Base-by-base conservation (phyloP, 92 coral and sea anemone species). In the Phenganax subtilis region DNA sequence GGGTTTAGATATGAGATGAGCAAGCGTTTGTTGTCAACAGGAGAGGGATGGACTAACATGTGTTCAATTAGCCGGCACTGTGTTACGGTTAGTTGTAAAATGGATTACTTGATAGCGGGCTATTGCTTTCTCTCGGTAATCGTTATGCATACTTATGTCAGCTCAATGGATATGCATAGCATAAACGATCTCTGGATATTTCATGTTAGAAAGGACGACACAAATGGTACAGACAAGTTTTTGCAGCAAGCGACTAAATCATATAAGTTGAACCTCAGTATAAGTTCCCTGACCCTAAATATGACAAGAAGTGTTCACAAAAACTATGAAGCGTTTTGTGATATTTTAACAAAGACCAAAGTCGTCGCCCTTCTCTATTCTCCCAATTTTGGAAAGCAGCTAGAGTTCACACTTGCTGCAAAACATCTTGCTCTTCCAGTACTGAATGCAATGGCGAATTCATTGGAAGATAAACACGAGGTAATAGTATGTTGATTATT, bases 351-450 rank as follows among this genome's bases (percentile, higher is more conserved):
- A 12, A 76, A 76, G 16, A 12, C 16, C 12, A 76, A 76, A 76
- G 81, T 76, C 20, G 70, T 76, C 37, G 69, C 81, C 8, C 17
- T 76, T 57, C 71, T 76, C 60, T 60, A 30, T 7, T 55, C 56
- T 59, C 81, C 54, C 8, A 14, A 52, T n/a, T 59, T 76, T 10
- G 54, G 16, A 30, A 12, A 11, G 54, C 28, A 55, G 28, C 11
- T 60, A 11, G 55, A 37, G 16, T 57, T 58, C 11, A 57, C 54
- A 28, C 9, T 76, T 25, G 66, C 81, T 52, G 81, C 54, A 28
- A 61, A 52, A 12, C 54, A 52, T 47, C 69, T 76, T 37, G 55
- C 53, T 12, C 30, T 44, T 57, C 81, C 81, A 59, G 30, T 29
- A n/a, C 37, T 76, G 69, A 17, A 76, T 30, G 3, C 47, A 37